These are phyloP conservation scores for Thyatira batis DNA, from an alignment of 2,888 invertebrate species.

Conservation along the genomic window DNA sequence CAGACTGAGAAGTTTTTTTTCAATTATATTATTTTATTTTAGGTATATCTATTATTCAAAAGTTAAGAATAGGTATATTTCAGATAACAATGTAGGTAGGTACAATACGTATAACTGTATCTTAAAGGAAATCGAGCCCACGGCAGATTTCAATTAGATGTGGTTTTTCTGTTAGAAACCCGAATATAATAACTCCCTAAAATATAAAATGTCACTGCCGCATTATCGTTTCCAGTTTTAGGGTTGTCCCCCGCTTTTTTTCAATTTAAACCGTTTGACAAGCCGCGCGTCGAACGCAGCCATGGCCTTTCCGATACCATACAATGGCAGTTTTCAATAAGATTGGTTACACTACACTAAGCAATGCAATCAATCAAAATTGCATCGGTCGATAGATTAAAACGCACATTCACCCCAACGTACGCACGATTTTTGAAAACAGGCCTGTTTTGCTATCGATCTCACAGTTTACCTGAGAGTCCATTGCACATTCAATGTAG, in stretches of 20 bases:
- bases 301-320: conserved; percentile 69
- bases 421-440: conserved; percentile 43
- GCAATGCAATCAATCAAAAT: conserved; percentile 82
- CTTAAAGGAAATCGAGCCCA: neutral
- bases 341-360: conserved; percentile 82
- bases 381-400: conserved; percentile 73
- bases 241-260: conserved; percentile 77
- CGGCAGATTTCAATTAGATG: conserved; percentile 25
- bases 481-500: too few relatives aligned
- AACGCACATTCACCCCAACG: conserved; percentile 57
- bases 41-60: too few relatives aligned
- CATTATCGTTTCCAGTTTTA: conserved; percentile 56
- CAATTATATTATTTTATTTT: too few relatives aligned
- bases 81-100: too few relatives aligned
- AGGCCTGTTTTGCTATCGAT: conserved; percentile 6
- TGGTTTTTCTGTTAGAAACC: conserved; percentile 41
- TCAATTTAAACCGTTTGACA: conserved; percentile 81
- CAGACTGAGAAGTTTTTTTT: too few relatives aligned
- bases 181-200: conserved; percentile 59
- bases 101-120: too few relatives aligned
- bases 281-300: conserved; percentile 74
- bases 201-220: conserved; percentile 74
- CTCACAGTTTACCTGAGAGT: too few relatives aligned
- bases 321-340: conserved; percentile 81
- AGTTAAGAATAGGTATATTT: too few relatives aligned